phyloP scores from a whole-genome alignment of 2,113 vertebrate species.

The Gobio gobio region DNA sequence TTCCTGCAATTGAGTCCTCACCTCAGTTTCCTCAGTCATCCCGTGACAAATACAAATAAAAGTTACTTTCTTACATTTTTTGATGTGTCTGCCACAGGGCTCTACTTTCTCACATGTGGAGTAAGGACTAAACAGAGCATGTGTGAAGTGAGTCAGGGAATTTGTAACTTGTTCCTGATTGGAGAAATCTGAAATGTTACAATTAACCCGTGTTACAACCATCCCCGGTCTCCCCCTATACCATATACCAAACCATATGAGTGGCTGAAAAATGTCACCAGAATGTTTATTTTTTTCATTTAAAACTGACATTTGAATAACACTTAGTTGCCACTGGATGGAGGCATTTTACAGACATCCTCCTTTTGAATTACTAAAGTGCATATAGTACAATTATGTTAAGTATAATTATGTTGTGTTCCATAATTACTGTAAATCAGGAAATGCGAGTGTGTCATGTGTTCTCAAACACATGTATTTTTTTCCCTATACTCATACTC shows the following conservation, averaged over 20 bases:
- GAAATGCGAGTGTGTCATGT: not conserved
- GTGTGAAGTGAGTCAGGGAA: no score
- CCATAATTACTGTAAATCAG: not conserved
- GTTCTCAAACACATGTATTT: not conserved
- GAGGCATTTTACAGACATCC: conserved; percentile 39
- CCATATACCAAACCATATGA: not conserved
- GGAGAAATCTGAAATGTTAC: no score
- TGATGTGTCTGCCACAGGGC: no score
- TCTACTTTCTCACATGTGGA: no score
- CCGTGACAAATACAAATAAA: no score
- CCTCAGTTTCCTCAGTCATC: no score
- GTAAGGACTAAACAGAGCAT: no score
- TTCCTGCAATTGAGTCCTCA: no score
- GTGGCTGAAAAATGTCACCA: not conserved
- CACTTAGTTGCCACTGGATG: conserved; percentile 37
- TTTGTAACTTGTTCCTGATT: no score
- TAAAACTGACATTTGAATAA: not conserved
- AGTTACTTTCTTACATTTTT: no score
- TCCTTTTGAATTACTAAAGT: not conserved
- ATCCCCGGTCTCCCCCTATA: not conserved
- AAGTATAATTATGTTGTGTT: not conserved
- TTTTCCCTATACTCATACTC: not conserved
- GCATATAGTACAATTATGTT: not conserved
- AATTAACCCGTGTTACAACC: no score
- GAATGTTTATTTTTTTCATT: not conserved